Evolutionary conservation across 2,888 invertebrate species (phyloP).

Genomic region (Drosophila anomelani): DNA sequence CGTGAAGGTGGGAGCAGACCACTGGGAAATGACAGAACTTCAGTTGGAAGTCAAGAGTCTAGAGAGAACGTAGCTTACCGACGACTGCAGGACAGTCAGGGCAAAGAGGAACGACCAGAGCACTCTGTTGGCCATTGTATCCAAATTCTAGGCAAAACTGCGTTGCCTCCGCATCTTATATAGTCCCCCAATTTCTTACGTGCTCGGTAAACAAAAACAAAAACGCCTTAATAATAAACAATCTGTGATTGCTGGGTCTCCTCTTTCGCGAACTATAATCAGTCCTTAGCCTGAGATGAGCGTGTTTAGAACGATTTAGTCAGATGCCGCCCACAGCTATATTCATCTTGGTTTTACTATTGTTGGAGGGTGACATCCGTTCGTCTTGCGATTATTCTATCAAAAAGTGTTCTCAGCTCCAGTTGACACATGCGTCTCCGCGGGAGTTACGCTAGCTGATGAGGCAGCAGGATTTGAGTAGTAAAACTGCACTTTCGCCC

Average conservation of each 20-base stretch:
- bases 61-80: constrained; percentile 37
- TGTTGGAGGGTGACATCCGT: constrained; percentile 40
- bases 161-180: background rate
- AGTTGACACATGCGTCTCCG: constrained; percentile 38
- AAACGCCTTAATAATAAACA: constrained; percentile 17
- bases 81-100: constrained; percentile 27
- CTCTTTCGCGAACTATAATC: constrained; percentile 53
- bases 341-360: constrained; percentile 24
- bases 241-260: constrained; percentile 25
- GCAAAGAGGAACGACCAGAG: constrained; percentile 49
- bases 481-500: too few relatives aligned
- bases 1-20: constrained; percentile 34
- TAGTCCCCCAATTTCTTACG: constrained; percentile 5
- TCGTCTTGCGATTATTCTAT: constrained; percentile 2
- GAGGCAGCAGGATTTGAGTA: constrained; percentile 29
- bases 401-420: background rate
- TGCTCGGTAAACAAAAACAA: constrained; percentile 27
- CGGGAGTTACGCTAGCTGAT: constrained; percentile 52
- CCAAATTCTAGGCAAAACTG: background rate
- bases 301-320: constrained; percentile 61
- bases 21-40: constrained; percentile 15
- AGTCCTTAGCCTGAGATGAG: constrained; percentile 39
- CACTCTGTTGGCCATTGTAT: constrained; percentile 12
- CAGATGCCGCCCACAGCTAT: constrained; percentile 28
- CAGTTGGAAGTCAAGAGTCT: background rate